Conservation (phyloP, 2,797 vertebrate species). For the Rhinatrema bivittatum region DNA sequence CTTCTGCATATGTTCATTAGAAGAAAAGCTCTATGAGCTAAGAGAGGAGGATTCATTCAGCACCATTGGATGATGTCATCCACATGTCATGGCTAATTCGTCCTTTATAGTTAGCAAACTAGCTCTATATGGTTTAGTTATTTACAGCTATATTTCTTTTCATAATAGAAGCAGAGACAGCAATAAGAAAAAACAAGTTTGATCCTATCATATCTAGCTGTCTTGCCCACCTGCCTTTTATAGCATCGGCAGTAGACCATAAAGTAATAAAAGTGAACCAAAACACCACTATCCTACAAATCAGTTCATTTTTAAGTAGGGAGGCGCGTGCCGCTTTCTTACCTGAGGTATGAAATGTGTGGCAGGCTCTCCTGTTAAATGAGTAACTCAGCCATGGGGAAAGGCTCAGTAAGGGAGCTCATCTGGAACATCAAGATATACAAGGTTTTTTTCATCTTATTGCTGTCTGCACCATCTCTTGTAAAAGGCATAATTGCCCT, state of each 20-base stretch:
- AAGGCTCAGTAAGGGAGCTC: constrained; percentile 13
- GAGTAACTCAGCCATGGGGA: constrained; percentile 27
- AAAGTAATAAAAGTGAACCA: constrained; percentile 11
- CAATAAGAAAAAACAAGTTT: too few species aligned
- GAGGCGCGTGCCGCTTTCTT: constrained; percentile 29
- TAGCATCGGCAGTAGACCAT: not conserved
- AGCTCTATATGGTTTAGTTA: too few species aligned
- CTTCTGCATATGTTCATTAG: too few species aligned
- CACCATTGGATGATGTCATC: too few species aligned
- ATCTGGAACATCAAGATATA: constrained; percentile 15
- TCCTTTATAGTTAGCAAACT: too few species aligned
- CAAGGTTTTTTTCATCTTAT: not conserved
- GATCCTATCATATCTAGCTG: not conserved
- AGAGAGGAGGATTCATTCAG: too few species aligned
- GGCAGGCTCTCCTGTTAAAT: constrained; percentile 32
- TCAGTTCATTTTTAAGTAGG: constrained; percentile 22
- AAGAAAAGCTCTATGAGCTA: too few species aligned
- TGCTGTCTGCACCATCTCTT: constrained; percentile 22
- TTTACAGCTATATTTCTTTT: too few species aligned
- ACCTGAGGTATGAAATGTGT: constrained; percentile 25
- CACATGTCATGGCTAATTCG: too few species aligned
- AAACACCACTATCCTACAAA: constrained; percentile 25
- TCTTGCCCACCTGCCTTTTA: not conserved
- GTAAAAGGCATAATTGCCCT: not conserved
- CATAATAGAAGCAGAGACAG: too few species aligned